Evolutionary conservation across 2,113 vertebrate species (phyloP).

Genomic region (Platycercus adscitus): DNA sequence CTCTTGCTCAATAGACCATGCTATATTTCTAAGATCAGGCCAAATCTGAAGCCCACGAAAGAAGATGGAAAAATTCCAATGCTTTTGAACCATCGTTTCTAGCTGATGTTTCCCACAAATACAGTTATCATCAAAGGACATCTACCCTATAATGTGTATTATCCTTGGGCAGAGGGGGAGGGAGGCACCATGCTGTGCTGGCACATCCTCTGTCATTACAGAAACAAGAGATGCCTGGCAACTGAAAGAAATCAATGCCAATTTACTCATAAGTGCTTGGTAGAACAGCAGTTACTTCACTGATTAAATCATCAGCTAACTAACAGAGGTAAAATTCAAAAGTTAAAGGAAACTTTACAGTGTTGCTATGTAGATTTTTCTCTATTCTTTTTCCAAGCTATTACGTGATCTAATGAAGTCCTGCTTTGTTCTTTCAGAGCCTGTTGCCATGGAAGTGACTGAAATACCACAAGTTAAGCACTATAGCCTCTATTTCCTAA

Average conservation of each 20-base stretch:
- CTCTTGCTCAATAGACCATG: background rate
- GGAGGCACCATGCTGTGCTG: background rate
- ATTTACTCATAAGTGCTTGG: background rate
- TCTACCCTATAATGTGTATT: background rate
- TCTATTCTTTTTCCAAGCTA: background rate
- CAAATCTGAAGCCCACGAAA: background rate
- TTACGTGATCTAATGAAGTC: background rate
- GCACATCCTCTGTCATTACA: background rate
- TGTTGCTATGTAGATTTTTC: background rate
- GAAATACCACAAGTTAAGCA: constrained; percentile 26
- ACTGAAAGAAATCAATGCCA: background rate
- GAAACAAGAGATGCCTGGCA: background rate
- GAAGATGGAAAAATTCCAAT: background rate
- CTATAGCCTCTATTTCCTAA: constrained; percentile 28
- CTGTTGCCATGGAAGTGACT: constrained; percentile 60
- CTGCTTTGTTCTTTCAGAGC: background rate
- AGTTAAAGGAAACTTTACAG: background rate
- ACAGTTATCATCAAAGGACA: background rate
- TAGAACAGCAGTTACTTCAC: background rate
- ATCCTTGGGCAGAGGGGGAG: background rate
- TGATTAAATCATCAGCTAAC: background rate
- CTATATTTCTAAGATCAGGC: background rate
- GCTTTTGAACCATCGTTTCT: background rate
- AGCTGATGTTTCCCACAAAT: background rate
- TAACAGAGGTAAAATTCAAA: constrained; percentile 3